phyloP scores from a whole-genome alignment of 2,888 invertebrate species.

The Heliconius sara region DNA sequence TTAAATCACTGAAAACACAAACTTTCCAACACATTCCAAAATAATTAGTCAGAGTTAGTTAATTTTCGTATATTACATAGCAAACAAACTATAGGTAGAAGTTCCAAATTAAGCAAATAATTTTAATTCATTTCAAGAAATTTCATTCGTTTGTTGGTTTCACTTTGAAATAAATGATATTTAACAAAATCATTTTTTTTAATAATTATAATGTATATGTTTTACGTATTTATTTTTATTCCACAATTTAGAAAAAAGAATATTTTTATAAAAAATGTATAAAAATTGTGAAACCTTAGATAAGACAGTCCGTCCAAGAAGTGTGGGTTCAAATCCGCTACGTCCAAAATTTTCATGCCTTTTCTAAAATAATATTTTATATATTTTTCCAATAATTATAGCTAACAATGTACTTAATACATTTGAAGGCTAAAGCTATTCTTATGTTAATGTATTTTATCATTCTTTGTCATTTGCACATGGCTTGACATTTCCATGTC shows the following conservation, averaged over 20 bases:
- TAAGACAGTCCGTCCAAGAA: too few relatives aligned
- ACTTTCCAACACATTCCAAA: conserved; percentile 49
- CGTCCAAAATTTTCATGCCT: too few relatives aligned
- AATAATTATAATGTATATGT: too few relatives aligned
- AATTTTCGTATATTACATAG: conserved; percentile 51
- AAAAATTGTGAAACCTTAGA: too few relatives aligned
- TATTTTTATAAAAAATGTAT: too few relatives aligned
- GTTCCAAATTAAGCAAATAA: not conserved
- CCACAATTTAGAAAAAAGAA: too few relatives aligned
- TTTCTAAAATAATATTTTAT: conserved; percentile 6
- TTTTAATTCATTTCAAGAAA: not conserved
- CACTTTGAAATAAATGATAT: too few relatives aligned
- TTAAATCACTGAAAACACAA: conserved; percentile 33
- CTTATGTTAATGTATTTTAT: conserved; percentile 63
- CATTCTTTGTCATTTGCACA: conserved; percentile 54
- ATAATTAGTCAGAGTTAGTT: conserved; percentile 57
- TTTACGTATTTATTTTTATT: too few relatives aligned
- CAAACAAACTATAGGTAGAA: conserved; percentile 40
- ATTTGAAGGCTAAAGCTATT: conserved; percentile 59
- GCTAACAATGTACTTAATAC: conserved; percentile 52
- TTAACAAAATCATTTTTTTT: too few relatives aligned
- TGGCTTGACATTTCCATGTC: conserved; percentile 55
- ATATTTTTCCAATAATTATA: conserved; percentile 51
- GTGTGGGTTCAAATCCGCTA: too few relatives aligned
- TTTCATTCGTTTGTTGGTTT: not conserved